Conservation (phyloP, 2,888 invertebrate genomes). For the Spodoptera exigua region DNA sequence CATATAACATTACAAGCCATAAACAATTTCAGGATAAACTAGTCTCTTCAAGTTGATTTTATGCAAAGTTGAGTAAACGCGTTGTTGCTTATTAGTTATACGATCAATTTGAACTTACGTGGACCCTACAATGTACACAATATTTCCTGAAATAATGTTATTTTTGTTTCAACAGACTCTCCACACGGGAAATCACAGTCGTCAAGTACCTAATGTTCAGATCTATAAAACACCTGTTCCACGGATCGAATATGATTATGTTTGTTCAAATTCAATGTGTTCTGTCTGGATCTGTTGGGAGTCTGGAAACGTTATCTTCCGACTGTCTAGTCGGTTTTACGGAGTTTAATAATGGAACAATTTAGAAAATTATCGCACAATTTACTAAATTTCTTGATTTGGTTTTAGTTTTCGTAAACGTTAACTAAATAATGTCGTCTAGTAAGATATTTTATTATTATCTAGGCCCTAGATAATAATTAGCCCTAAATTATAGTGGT, state of each 20-base stretch:
- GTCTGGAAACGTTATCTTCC: conserved; percentile 3
- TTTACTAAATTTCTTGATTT: too few relatives aligned
- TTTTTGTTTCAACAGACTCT: too few relatives aligned
- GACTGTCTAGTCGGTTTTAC: not conserved
- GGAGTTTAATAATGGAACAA: too few relatives aligned
- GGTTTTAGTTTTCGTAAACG: too few relatives aligned
- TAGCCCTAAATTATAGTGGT: conserved; percentile 23
- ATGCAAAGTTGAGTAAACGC: conserved; percentile 33
- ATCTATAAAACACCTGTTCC: too few relatives aligned
- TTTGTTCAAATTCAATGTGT: not conserved
- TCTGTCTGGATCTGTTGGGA: not conserved
- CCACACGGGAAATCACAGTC: too few relatives aligned
- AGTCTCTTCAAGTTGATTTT: conserved; percentile 30
- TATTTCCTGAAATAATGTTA: not conserved
- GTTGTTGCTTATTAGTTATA: conserved; percentile 23
- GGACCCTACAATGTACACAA: not conserved
- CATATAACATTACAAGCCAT: conserved; percentile 34
- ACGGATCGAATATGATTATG: conserved; percentile 1
- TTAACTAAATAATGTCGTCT: too few relatives aligned
- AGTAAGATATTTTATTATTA: too few relatives aligned
- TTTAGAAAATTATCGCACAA: too few relatives aligned
- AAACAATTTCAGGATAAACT: conserved; percentile 34
- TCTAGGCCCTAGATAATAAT: conserved; percentile 20
- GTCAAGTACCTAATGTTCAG: too few relatives aligned
- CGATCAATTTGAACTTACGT: not conserved